These are phyloP conservation scores for Eurypyga helias DNA, from an alignment of 2,113 vertebrate genomes.

Conservation along the genomic window DNA sequence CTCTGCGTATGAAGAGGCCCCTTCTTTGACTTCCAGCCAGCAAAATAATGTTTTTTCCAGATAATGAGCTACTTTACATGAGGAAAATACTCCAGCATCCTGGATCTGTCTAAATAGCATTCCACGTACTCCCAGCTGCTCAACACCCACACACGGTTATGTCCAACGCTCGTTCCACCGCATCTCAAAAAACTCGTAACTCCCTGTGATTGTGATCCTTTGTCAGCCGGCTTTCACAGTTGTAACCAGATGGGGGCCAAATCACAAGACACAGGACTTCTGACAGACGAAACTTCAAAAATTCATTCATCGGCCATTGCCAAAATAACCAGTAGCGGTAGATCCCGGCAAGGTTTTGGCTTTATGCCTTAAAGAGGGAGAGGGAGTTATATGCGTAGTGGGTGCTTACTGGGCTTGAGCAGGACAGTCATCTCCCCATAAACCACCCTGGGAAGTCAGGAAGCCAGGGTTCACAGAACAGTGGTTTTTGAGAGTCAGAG, in stretches of 20 bases:
- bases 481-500: neutral
- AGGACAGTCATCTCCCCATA: neutral
- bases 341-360: constrained; percentile 33
- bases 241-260: neutral
- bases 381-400: neutral
- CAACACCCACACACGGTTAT: constrained; percentile 15
- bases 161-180: constrained; percentile 40
- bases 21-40: constrained; percentile 67
- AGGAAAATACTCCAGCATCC: constrained; percentile 18
- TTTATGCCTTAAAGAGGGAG: neutral
- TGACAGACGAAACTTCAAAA: constrained; percentile 34
- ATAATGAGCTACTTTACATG: constrained; percentile 53
- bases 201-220: neutral
- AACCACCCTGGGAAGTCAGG: neutral
- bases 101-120: constrained; percentile 53
- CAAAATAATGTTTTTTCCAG: constrained; percentile 56
- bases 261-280: constrained; percentile 44
- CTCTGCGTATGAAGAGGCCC: constrained; percentile 21
- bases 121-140: constrained; percentile 42
- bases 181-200: neutral
- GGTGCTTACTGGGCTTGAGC: neutral
- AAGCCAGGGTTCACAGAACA: neutral
- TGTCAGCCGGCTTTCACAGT: constrained; percentile 47
- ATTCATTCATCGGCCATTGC: neutral
- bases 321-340: constrained; percentile 53